Evolutionary conservation across 2,888 invertebrate genomes (phyloP), one percentile per base, ranked within the genome.

Genomic region (Tineola bisselliella): DNA sequence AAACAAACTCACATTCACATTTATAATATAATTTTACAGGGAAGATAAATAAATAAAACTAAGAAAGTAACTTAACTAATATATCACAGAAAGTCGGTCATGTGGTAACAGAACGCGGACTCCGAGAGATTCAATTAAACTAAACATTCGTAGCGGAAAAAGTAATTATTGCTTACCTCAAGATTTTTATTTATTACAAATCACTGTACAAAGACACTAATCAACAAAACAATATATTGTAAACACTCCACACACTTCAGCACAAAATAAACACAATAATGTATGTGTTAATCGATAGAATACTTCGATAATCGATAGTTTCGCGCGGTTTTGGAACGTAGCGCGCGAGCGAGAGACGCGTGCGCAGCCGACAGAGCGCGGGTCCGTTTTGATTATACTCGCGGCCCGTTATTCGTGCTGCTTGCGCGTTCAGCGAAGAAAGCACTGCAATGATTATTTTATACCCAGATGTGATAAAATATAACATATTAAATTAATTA

Each of bases 331-430:
- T 48, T 17, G 2, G 48, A 17, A 17, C 25, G 25, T 25, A 25
- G 15, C 48, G 48, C 48, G 13, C 48, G 13, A 61, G 54, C 15
- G 19, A 25, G 33, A 44, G 63, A 65, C 63, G 66, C 80, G 73
- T 76, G 68, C 72, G 71, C 68, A 63, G 68, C 69, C 74, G 68
- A 58, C 65, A 65, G 66, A 64, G 62, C 62, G 65, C 73, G 17
- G 48, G 17, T 17, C 48, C 48, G 48, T 48, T 48, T 10, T 48
- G 48, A 48, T 48, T 48, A 17, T 13, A 17, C 15, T 13, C 8
- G 10, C 74, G 75, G 69, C 71, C 83, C 84, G 82, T 82, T 81
- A 81, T 83, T 83, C 70, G 65, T 60, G 62, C 61, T 65, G 25
- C 54, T 66, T 69, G 69, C 19, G 44, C 69, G 69, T 17, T 57